Percentiles rank a stretch among this genome's conserved stretches.
Conservation (phyloP, 2,113 vertebrate species). For the Balaenoptera acutorostrata region DNA sequence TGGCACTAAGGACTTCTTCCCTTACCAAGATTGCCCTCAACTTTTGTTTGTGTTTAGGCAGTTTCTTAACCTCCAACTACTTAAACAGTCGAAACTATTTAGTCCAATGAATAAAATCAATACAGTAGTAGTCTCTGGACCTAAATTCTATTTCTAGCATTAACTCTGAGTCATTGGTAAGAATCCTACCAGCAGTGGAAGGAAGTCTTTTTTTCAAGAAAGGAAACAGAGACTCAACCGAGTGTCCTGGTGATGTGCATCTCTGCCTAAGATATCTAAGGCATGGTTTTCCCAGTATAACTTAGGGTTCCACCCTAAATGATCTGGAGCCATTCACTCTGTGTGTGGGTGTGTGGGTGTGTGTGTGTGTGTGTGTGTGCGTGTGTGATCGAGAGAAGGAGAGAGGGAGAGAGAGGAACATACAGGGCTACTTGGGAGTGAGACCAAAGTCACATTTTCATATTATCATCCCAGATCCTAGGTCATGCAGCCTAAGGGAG, state of each 20-base stretch:
- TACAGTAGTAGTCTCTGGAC: not conserved
- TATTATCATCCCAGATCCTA: not conserved
- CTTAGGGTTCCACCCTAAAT: not conserved
- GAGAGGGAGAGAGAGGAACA: not conserved
- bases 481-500: not conserved
- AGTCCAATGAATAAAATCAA: not conserved
- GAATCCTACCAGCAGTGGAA: not conserved
- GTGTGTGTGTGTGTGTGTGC: not conserved
- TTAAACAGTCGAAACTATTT: not conserved
- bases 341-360: not conserved
- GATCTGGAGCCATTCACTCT: not conserved
- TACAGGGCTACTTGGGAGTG: not conserved
- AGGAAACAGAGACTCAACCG: not conserved
- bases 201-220: not conserved
- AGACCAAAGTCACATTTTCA: not conserved
- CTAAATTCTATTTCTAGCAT: constrained; percentile 1
- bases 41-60: not conserved
- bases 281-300: not conserved
- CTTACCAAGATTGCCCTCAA: not conserved
- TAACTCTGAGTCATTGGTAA: not conserved
- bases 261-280: not conserved
- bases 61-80: not conserved
- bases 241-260: not conserved
- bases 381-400: not conserved
- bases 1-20: not conserved